Base-by-base conservation (phyloP, 2,797 vertebrate genomes). In the Halcyon smyrnensis region DNA sequence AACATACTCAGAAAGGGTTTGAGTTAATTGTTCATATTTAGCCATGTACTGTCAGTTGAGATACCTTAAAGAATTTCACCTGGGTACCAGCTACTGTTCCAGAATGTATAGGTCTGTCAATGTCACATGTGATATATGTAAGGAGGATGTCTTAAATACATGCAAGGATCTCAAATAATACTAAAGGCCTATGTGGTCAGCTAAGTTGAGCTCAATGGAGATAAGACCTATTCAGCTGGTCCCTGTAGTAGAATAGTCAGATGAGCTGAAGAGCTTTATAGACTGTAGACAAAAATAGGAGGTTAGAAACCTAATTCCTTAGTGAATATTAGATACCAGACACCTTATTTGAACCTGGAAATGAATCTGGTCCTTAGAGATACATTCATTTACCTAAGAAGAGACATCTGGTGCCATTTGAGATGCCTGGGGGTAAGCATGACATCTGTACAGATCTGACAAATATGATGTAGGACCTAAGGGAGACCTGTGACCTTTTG, bases 401-500 rank as follows among this genome's bases (percentile, higher is more conserved):
- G 20, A 84, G 51, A 70, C 48, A 81, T 25, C 89, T 95, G 87
- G 41, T 88, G 76, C 14, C 73, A 78, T 86, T 87, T 88, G 62
- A 17, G 65, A 67, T 36, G 69, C 93, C 54, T 2, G 37, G 17
- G 62, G 82, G 13, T 69, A 23, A 54, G 46, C 34, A 45, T 2
- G 6, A 5, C 76, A 59, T 79, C 45, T 81, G 50, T 9, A 59
- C 24, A 86, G 24, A 74, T 43, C 65, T 84, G 76, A 59, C 7
- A 93, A 90, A 88, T n/a, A 59, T 17, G 24, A 62, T 71, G 46
- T 57, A 90, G 54, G 37, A 84, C 77, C 83, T 93, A 63, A 62
- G 93, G 88, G 88, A 95, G 2, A 62, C 46, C 62, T 88, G 73
- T 79, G 90, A 94, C 83, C 85, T 95, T 95, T 91, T 69, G 41